phyloP scores from a whole-genome alignment of 2,888 invertebrate species.

The Notocelia uddmanniana region DNA sequence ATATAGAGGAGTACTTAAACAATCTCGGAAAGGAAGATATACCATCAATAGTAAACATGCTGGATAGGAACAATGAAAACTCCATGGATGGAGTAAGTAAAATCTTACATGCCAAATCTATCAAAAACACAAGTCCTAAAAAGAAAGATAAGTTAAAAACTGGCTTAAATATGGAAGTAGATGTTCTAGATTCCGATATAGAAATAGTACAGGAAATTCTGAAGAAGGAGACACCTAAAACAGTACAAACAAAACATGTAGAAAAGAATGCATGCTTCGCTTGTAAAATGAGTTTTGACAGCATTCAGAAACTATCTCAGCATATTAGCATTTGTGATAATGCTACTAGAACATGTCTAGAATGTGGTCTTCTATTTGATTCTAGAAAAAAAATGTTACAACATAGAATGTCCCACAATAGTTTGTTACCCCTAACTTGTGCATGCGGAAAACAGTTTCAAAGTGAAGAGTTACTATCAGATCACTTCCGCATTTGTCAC shows the following conservation, averaged over 20 bases:
- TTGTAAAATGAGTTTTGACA: constrained; percentile 70
- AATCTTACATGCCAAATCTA: constrained; percentile 56
- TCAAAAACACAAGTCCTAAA: constrained; percentile 69
- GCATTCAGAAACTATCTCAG: constrained; percentile 67
- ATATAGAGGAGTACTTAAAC: constrained; percentile 78
- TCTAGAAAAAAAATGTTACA: constrained; percentile 74
- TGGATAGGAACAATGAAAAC: constrained; percentile 71
- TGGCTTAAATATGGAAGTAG: constrained; percentile 72
- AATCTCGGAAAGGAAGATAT: constrained; percentile 80
- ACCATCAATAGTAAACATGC: constrained; percentile 76
- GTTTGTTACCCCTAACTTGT: constrained; percentile 58
- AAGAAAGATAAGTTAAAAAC: constrained; percentile 61
- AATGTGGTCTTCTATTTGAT: constrained; percentile 72
- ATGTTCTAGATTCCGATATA: constrained; percentile 74
- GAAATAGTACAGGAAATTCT: constrained; percentile 73
- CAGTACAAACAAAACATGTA: constrained; percentile 51
- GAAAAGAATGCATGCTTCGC: constrained; percentile 68
- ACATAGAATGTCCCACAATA: constrained; percentile 67
- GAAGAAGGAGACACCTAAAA: constrained; percentile 65
- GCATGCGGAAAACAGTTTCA: constrained; percentile 69
- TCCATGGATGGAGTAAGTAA: constrained; percentile 58
- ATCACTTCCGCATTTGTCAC: constrained; percentile 70
- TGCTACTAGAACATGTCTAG: constrained; percentile 70
- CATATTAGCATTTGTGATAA: constrained; percentile 75
- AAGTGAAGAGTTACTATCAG: constrained; percentile 62